Evolutionary conservation across 2,797 vertebrate species (phyloP).

Genomic region (Pempheris klunzingeri): DNA sequence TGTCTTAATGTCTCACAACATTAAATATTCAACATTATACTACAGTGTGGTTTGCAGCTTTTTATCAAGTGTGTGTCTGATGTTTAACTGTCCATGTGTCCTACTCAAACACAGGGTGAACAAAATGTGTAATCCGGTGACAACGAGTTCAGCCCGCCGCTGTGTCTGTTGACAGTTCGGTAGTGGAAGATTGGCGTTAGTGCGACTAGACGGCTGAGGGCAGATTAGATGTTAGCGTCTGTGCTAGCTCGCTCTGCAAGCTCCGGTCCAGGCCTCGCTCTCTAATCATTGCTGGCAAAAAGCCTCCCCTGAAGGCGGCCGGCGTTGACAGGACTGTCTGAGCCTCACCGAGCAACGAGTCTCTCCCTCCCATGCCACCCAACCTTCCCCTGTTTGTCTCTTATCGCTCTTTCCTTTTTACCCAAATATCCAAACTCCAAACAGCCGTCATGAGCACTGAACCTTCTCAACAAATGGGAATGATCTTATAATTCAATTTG

Average conservation of each 20-base stretch:
- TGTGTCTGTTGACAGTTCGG: conserved; percentile 39
- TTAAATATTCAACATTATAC: not conserved
- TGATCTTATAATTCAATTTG: not conserved
- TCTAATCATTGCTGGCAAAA: conserved; percentile 57
- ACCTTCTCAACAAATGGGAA: not conserved
- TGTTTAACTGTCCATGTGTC: not conserved
- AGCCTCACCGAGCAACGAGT: conserved; percentile 6
- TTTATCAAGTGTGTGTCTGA: not conserved
- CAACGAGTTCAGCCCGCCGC: not conserved
- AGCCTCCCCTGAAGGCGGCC: conserved; percentile 25
- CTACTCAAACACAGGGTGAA: conserved; percentile 1
- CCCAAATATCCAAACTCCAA: not conserved
- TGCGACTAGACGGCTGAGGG: conserved; percentile 16
- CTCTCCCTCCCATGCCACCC: not conserved
- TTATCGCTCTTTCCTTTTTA: conserved; percentile 1
- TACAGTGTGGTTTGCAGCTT: not conserved
- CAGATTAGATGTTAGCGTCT: conserved; percentile 65
- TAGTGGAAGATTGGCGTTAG: conserved; percentile 61
- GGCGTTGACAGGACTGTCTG: conserved; percentile 51
- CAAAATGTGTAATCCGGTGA: conserved; percentile 19
- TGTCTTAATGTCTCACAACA: not conserved
- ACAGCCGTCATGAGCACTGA: not conserved
- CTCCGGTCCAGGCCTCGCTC: conserved; percentile 22
- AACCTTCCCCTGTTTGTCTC: not conserved
- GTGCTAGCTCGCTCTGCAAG: conserved; percentile 33